A percentile compares a stretch with the other conserved stretches of the same genome.
phyloP scores from a whole-genome alignment of 1,140 invertebrate species.

The Nylanderia fulva region DNA sequence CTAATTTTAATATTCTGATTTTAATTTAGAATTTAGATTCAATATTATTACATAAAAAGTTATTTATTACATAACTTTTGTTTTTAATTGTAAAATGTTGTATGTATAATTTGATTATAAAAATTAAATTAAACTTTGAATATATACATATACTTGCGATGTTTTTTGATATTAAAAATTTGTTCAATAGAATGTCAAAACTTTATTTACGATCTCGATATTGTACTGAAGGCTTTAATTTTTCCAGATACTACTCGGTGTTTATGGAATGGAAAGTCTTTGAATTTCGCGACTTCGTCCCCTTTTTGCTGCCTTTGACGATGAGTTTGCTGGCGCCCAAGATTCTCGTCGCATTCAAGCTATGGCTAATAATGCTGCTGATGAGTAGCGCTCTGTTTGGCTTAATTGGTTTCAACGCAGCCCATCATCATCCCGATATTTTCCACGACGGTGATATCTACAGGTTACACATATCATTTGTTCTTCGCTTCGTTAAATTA shows the following conservation, averaged over 20 bases:
- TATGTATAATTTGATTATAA: too few species aligned
- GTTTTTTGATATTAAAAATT: neutral
- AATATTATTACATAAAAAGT: too few species aligned
- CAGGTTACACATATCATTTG: slow-evolving; percentile 75
- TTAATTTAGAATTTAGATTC: neutral
- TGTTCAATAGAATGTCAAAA: neutral
- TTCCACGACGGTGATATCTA: slow-evolving; percentile 93
- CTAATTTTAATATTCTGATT: neutral
- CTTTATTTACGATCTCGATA: neutral
- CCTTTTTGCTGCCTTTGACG: slow-evolving; percentile 85
- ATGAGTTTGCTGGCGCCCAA: slow-evolving; percentile 84
- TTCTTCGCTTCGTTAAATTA: slow-evolving; percentile 49
- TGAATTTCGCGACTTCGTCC: slow-evolving; percentile 82
- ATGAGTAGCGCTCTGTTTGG: slow-evolving; percentile 88
- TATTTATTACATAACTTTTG: too few species aligned
- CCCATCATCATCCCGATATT: slow-evolving; percentile 93
- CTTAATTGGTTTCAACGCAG: slow-evolving; percentile 90
- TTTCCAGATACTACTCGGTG: slow-evolving; percentile 77
- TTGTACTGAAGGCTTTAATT: neutral
- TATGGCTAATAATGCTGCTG: slow-evolving; percentile 88
- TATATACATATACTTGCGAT: too few species aligned
- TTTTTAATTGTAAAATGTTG: too few species aligned
- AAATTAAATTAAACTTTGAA: too few species aligned
- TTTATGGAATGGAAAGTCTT: slow-evolving; percentile 56
- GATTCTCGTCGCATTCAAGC: slow-evolving; percentile 80